Evolutionary conservation across 2,113 vertebrate species (phyloP), one percentile per base, ranked within the genome.

Genomic region (Archocentrus centrarchus): DNA sequence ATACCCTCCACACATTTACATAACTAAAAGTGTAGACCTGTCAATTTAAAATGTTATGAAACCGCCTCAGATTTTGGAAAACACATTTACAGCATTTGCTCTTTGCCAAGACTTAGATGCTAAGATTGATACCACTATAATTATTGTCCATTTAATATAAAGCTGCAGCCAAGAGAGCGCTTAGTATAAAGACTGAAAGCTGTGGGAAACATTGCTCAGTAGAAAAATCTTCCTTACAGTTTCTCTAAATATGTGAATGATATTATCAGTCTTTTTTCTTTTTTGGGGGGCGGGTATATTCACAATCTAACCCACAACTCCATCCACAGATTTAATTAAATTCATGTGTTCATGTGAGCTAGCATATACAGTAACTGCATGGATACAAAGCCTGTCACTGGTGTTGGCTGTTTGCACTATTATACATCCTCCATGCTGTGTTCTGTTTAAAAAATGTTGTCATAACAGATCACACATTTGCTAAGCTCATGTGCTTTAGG

Each of bases 1-100:
- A 73, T 8, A 59, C n/a, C 53, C 47, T 76, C 59, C 32, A 73
- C 81, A 88, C 75, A 39, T 81, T 78, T 57, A 35, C 17, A 17
- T 60, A 79, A 41, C 11, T 30, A 77, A 75, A 64, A 32, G 11
- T 11, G 6, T 11, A 30, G n/a, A 24, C 1, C 17, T 27, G 5
- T 30, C 41, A 17, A 22, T 15, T 30, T 73, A n/a, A n/a, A 35
- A 73, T 1, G 6, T 55, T 73, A 55, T 73, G 47, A 73, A 73
- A 73, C 18, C 17, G 27, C 47, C 4, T 73, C 7, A 11, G 68
- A 5, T 55, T 61, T 78, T 60, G 27, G 62, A 59, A 30, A 7
- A 70, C 17, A 44, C 27, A 20, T 63, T 76, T 61, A 73, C 18
- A 55, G 68, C 11, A 59, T 76, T 47, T 14, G 10, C 8, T 8